These are phyloP conservation scores for Onychomys torridus DNA, from an alignment of 2,797 vertebrate genomes.

Conservation along the genomic window DNA sequence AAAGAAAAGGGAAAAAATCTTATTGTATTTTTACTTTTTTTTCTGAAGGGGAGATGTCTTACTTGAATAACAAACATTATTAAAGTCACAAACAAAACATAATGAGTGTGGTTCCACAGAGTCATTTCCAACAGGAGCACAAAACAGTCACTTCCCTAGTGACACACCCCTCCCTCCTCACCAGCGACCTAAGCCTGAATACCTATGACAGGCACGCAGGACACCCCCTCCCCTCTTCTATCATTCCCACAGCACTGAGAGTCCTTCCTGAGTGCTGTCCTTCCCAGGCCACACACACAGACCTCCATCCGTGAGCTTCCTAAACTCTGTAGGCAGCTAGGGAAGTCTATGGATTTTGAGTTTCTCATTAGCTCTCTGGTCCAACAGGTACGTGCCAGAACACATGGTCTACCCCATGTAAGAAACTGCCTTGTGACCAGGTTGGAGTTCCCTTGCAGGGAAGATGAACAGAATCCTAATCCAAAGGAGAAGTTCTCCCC, in stretches of 20 bases:
- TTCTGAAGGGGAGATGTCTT: slow-evolving; percentile 24
- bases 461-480: neutral
- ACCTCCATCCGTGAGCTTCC: neutral
- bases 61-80: slow-evolving; percentile 21
- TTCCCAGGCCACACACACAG: neutral
- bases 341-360: neutral
- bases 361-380: neutral
- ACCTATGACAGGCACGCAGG: neutral
- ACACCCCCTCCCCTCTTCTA: neutral
- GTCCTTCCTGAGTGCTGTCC: neutral
- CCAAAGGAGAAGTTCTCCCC: neutral
- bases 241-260: neutral
- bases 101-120: neutral
- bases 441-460: neutral
- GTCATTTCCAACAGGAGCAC: neutral
- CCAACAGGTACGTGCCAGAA: neutral
- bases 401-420: neutral
- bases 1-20: neutral
- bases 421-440: neutral
- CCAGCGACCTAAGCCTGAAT: neutral
- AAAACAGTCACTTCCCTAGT: neutral
- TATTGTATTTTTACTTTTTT: neutral
- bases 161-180: neutral
- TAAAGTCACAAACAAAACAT: neutral
- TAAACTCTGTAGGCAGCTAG: neutral